Conservation (phyloP, 2,888 invertebrate genomes). For the Drosophila leonis region DNA sequence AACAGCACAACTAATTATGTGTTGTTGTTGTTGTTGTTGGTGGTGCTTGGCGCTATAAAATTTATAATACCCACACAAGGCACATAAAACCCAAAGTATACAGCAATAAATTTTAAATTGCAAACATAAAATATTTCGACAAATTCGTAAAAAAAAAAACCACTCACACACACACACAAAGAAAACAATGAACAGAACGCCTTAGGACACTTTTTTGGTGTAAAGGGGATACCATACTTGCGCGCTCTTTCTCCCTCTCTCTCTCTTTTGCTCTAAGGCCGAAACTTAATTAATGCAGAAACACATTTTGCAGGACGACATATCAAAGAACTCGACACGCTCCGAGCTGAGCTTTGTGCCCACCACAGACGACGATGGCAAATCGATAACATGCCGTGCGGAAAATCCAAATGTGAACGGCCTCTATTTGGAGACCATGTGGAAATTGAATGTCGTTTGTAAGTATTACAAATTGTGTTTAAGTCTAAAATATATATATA, state of each 20-base stretch:
- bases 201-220: slow-evolving; percentile 24
- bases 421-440: slow-evolving; percentile 92
- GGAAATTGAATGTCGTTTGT: slow-evolving; percentile 96
- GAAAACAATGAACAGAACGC: slow-evolving; percentile 22
- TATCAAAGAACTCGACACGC: slow-evolving; percentile 92
- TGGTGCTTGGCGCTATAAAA: slow-evolving; percentile 61
- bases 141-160: slow-evolving; percentile 62
- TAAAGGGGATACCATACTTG: not conserved
- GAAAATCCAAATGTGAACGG: slow-evolving; percentile 96
- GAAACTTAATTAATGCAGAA: slow-evolving; percentile 79
- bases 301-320: slow-evolving; percentile 89
- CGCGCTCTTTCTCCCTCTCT: not conserved
- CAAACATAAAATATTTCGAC: slow-evolving; percentile 81
- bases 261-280: slow-evolving; percentile 16
- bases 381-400: slow-evolving; percentile 94
- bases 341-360: slow-evolving; percentile 95
- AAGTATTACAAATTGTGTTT: slow-evolving; percentile 87
- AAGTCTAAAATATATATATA: slow-evolving; percentile 60
- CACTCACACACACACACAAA: slow-evolving; percentile 14
- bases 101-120: slow-evolving; percentile 81
- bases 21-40: slow-evolving; percentile 54
- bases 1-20: slow-evolving; percentile 75
- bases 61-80: slow-evolving; percentile 73
- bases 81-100: slow-evolving; percentile 72
- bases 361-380: slow-evolving; percentile 95